These are phyloP conservation scores for Drosophila neonasuta DNA, from an alignment of 2,888 invertebrate genomes.

Conservation along the genomic window DNA sequence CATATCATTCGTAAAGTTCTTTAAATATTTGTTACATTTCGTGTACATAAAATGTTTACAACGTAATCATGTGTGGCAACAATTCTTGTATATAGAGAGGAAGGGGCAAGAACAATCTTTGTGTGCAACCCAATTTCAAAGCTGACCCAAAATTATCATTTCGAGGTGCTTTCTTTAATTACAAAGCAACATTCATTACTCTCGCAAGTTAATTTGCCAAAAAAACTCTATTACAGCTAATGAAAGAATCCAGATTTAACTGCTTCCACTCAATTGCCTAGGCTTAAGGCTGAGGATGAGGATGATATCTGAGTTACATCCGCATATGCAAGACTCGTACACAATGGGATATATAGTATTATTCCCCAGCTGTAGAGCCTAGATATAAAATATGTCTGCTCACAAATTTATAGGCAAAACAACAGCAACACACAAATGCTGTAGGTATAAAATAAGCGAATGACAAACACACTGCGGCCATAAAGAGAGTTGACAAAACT, in stretches of 20 bases:
- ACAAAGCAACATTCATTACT: slow-evolving; percentile 10
- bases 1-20: slow-evolving; percentile 73
- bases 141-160: slow-evolving; percentile 13
- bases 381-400: slow-evolving; percentile 46
- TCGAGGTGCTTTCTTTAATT: slow-evolving; percentile 12
- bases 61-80: slow-evolving; percentile 61
- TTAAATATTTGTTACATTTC: slow-evolving; percentile 65
- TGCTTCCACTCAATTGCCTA: slow-evolving; percentile 59
- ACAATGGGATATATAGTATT: slow-evolving; percentile 7
- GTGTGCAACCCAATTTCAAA: slow-evolving; percentile 13
- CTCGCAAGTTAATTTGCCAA: slow-evolving; percentile 17
- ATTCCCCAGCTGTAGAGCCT: slow-evolving; percentile 42
- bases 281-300: slow-evolving; percentile 35
- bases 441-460: neutral
- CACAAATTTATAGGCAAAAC: slow-evolving; percentile 61
- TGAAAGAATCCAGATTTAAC: slow-evolving; percentile 37
- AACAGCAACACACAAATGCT: neutral
- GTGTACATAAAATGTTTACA: slow-evolving; percentile 69
- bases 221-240: slow-evolving; percentile 25
- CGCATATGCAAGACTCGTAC: slow-evolving; percentile 25
- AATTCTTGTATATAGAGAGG: slow-evolving; percentile 30
- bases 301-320: slow-evolving; percentile 24
- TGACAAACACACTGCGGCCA: slow-evolving; percentile 25
- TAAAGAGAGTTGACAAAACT: neutral
- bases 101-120: slow-evolving; percentile 21